Evolutionary conservation across 64 coral and sea anemone species (phyloP).

Genomic region (Trachythela sp.): DNA sequence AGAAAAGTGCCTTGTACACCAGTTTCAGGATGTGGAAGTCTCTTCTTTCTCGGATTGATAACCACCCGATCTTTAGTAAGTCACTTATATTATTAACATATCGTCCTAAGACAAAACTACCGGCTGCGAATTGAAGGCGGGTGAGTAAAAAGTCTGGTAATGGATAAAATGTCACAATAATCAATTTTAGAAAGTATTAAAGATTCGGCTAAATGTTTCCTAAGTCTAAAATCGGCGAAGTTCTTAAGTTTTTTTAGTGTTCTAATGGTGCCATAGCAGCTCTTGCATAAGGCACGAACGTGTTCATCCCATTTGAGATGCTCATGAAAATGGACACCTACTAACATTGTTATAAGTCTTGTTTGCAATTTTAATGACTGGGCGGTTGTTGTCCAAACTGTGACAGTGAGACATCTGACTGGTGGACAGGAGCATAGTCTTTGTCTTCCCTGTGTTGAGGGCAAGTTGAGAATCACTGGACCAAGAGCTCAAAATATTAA

Average conservation of each 20-base stretch:
- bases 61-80: too few relatives aligned
- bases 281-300: background rate
- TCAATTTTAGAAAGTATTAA: background rate
- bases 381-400: background rate
- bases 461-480: slow-evolving; percentile 33
- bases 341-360: too few relatives aligned
- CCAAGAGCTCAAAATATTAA: background rate
- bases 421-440: slow-evolving; percentile 24
- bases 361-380: too few relatives aligned
- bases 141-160: background rate
- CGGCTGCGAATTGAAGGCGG: background rate
- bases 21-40: too few relatives aligned
- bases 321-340: background rate
- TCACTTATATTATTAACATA: too few relatives aligned
- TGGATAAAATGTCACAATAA: background rate
- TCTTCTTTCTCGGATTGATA: too few relatives aligned
- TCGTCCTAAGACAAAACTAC: too few relatives aligned
- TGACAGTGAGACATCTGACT: slow-evolving; percentile 13
- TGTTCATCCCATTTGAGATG: slow-evolving; percentile 11
- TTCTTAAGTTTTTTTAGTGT: background rate
- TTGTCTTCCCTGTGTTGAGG: slow-evolving; percentile 38
- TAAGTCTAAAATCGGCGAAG: background rate
- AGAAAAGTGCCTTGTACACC: too few relatives aligned
- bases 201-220: background rate
- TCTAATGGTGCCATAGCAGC: background rate